Conservation (phyloP, 1,140 invertebrate genomes). For the Polyergus mexicanus region DNA sequence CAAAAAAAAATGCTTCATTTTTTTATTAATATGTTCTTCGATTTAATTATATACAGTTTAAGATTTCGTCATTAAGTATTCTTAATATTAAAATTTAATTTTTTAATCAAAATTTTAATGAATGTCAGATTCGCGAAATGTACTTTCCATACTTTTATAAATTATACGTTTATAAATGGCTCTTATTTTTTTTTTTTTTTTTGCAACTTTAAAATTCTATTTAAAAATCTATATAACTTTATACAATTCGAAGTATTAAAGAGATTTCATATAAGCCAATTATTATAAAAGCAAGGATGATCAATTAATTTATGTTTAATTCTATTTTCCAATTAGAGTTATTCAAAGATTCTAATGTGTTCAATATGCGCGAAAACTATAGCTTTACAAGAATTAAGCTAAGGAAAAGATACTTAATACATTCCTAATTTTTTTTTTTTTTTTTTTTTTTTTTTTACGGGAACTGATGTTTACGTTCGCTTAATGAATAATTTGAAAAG, state of each 20-base stretch:
- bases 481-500: constrained; percentile 56
- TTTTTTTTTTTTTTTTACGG: background rate
- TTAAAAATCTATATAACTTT: background rate
- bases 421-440: background rate
- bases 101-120: no score
- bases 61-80: constrained; percentile 33
- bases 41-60: background rate
- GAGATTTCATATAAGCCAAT: background rate
- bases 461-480: background rate
- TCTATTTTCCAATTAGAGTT: background rate
- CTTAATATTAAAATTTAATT: background rate
- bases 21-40: background rate
- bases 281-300: background rate
- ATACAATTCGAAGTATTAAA: background rate
- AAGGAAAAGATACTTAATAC: background rate
- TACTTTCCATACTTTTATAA: background rate
- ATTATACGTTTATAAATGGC: background rate
- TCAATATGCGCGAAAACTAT: background rate
- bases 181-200: background rate
- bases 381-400: background rate
- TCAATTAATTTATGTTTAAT: background rate
- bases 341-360: background rate
- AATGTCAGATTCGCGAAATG: background rate
- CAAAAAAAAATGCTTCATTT: background rate
- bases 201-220: background rate